Conservation (phyloP, 1,140 invertebrate species). For the Diabrotica undecimpunctata region DNA sequence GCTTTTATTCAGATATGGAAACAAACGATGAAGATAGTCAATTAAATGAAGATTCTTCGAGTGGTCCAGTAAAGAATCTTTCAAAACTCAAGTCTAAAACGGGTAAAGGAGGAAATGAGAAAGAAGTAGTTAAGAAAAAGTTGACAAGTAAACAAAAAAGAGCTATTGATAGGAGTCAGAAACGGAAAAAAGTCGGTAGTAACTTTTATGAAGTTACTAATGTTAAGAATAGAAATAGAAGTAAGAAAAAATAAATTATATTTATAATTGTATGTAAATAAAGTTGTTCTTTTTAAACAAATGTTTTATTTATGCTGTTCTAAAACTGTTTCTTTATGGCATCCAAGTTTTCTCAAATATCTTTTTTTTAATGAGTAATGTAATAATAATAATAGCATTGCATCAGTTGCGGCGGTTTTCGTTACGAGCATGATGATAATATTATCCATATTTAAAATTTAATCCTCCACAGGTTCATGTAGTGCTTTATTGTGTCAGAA, state of each 20-base stretch:
- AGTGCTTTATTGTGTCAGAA: no score
- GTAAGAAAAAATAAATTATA: constrained; percentile 52
- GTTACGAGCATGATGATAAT: no score
- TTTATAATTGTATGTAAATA: not conserved
- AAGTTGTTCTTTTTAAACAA: not conserved
- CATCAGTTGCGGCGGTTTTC: no score
- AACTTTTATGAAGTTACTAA: constrained; percentile 92
- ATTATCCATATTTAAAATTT: no score
- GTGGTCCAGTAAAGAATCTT: constrained; percentile 32
- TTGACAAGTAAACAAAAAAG: constrained; percentile 75
- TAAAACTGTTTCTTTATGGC: no score
- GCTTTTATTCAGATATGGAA: constrained; percentile 61
- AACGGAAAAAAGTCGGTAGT: constrained; percentile 83
- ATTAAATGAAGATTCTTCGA: constrained; percentile 41
- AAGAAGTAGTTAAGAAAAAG: constrained; percentile 45
- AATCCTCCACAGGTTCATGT: no score
- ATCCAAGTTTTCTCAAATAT: no score
- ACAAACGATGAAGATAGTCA: constrained; percentile 48
- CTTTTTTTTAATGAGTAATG: no score
- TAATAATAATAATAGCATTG: no score
- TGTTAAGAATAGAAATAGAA: constrained; percentile 84
- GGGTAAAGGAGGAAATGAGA: constrained; percentile 8
- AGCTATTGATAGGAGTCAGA: constrained; percentile 68
- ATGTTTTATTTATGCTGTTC: no score
- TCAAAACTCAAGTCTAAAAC: constrained; percentile 12